phyloP scores from a whole-genome alignment of 2,113 vertebrate genomes.

The Alethe castanea region DNA sequence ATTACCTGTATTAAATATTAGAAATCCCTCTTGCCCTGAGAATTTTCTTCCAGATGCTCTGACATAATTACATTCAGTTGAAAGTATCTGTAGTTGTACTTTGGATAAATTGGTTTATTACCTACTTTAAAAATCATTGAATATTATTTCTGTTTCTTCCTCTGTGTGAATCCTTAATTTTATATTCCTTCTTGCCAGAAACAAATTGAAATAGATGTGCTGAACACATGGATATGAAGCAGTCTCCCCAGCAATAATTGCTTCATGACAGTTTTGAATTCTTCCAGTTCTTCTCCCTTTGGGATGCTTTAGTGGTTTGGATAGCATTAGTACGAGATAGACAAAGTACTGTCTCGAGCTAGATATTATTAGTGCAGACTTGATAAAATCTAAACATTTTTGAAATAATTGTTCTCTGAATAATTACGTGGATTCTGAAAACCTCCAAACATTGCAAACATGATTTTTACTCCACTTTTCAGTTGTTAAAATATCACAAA shows the following conservation, averaged over 20 bases:
- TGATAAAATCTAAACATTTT: slow-evolving; percentile 18
- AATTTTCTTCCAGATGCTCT: not conserved
- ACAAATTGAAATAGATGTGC: slow-evolving; percentile 67
- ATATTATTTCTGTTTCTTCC: slow-evolving; percentile 41
- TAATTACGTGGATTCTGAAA: slow-evolving; percentile 11
- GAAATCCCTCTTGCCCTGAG: not conserved
- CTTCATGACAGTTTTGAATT: slow-evolving; percentile 4
- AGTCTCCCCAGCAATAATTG: slow-evolving; percentile 45
- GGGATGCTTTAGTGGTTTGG: slow-evolving; percentile 3
- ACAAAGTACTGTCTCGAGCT: not conserved
- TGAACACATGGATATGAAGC: slow-evolving; percentile 32
- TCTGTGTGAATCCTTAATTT: slow-evolving; percentile 21
- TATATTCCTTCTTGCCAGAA: slow-evolving; percentile 36
- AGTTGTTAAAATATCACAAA: not conserved
- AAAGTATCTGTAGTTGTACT: not conserved
- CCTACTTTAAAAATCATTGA: slow-evolving; percentile 41
- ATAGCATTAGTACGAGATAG: not conserved
- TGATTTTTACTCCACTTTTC: not conserved
- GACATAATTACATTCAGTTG: not conserved
- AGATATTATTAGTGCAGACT: slow-evolving; percentile 3
- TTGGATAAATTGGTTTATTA: slow-evolving; percentile 39
- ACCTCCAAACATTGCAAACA: not conserved
- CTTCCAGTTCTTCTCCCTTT: slow-evolving; percentile 30
- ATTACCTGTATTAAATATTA: not conserved
- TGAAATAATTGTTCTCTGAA: not conserved